Evolutionary conservation across 2,113 vertebrate genomes (phyloP).

Genomic region (Chunga burmeisteri): DNA sequence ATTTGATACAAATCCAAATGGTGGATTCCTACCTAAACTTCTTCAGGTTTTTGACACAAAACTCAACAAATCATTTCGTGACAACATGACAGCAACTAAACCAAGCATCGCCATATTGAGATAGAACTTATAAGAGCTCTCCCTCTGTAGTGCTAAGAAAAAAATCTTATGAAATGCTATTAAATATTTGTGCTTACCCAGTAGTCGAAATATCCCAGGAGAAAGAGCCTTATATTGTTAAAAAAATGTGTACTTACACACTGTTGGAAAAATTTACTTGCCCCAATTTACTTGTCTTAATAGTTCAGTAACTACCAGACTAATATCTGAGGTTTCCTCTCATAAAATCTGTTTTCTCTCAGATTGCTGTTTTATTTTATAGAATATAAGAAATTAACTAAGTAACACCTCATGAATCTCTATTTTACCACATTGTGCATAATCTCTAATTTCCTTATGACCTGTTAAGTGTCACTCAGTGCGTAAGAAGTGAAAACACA

Average conservation of each 20-base stretch:
- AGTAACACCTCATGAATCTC: not conserved
- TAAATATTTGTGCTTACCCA: not conserved
- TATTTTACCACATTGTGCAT: not conserved
- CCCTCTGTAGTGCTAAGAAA: not conserved
- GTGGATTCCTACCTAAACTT: not conserved
- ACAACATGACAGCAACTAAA: not conserved
- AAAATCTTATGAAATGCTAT: not conserved
- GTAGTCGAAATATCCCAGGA: not conserved
- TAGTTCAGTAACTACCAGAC: not conserved
- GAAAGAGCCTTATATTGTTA: not conserved
- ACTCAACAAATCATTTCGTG: not conserved
- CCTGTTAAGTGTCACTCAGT: not conserved
- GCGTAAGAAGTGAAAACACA: not conserved
- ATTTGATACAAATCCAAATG: not conserved
- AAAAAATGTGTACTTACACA: not conserved
- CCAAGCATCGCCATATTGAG: not conserved
- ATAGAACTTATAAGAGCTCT: not conserved
- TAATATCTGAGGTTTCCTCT: not conserved
- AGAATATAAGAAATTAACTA: not conserved
- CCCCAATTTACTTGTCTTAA: not conserved
- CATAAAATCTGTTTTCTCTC: not conserved
- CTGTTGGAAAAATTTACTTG: not conserved
- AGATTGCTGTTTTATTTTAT: not conserved
- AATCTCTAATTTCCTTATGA: not conserved
- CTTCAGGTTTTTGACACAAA: not conserved